Percentiles rank a stretch among this genome's conserved stretches.
Evolutionary conservation across 2,797 vertebrate genomes (phyloP).

Genomic region (Carcharodon carcharias): DNA sequence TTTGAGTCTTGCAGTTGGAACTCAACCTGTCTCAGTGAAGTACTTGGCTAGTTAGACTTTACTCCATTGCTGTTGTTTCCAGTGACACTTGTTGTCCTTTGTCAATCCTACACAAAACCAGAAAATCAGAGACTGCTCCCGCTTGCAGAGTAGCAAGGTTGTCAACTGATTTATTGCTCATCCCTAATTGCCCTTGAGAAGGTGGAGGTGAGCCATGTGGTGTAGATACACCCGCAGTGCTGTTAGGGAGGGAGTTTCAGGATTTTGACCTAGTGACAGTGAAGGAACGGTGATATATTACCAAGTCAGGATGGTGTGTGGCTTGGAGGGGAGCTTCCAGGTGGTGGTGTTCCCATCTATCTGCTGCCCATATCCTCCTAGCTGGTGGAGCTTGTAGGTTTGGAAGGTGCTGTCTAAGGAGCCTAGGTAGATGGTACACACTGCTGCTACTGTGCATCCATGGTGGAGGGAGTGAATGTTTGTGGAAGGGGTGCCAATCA

Average conservation of each 20-base stretch:
- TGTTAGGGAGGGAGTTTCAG: background rate
- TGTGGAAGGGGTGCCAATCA: background rate
- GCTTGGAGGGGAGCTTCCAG: background rate
- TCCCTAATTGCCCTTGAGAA: background rate
- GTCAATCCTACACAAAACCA: background rate
- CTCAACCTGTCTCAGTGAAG: background rate
- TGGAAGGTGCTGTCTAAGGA: background rate
- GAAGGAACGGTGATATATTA: background rate
- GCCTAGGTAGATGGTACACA: background rate
- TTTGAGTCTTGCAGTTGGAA: background rate
- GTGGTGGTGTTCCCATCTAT: background rate
- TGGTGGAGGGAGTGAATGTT: background rate
- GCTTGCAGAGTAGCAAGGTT: background rate
- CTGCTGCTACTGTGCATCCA: no score
- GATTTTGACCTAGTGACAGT: background rate
- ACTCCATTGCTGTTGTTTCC: background rate
- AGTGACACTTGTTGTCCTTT: background rate
- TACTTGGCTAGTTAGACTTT: background rate
- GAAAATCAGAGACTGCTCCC: background rate
- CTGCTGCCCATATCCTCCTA: background rate
- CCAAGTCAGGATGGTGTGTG: background rate
- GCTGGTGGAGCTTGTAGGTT: background rate
- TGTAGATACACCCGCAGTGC: background rate
- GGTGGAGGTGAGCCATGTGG: background rate
- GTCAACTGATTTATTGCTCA: background rate